These are phyloP conservation scores for Theodoxus fluviatilis DNA, from an alignment of 2,888 invertebrate species.

Conservation along the genomic window DNA sequence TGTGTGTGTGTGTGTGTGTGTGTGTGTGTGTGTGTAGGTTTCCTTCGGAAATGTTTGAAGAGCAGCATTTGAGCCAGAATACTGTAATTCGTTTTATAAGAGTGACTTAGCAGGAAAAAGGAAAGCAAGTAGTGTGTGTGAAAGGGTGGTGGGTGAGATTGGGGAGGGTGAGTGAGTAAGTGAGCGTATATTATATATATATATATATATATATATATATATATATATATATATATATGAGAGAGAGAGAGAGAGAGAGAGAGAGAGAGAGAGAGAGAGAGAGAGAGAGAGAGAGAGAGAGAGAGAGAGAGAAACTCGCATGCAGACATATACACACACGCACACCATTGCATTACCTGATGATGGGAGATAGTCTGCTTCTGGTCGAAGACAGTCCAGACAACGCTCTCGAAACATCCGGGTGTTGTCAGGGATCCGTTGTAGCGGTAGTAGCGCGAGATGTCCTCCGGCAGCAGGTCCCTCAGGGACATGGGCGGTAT, in stretches of 20 bases:
- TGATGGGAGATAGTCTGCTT: constrained; percentile 49
- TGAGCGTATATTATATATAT: constrained; percentile 8
- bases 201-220: constrained; percentile 18
- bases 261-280: neutral
- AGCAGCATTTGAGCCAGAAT: too few species aligned
- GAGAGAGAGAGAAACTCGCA: neutral
- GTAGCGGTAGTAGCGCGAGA: constrained; percentile 52
- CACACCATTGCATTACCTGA: constrained; percentile 44
- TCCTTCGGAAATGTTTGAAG: too few species aligned
- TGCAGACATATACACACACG: neutral
- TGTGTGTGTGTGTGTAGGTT: too few species aligned
- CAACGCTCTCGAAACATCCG: constrained; percentile 57
- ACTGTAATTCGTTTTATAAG: too few species aligned
- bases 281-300: neutral
- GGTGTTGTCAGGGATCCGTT: constrained; percentile 61
- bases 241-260: too few species aligned
- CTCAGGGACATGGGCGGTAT: constrained; percentile 47
- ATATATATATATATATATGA: constrained; percentile 10
- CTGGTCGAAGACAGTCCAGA: constrained; percentile 59
- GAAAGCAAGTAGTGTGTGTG: too few species aligned
- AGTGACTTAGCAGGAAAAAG: too few species aligned
- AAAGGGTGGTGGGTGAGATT: too few species aligned
- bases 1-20: too few species aligned
- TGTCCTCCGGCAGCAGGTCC: constrained; percentile 47
- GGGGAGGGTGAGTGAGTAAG: too few species aligned